Conservation (phyloP, 2,888 invertebrate genomes). For the Antheraea assamensis region DNA sequence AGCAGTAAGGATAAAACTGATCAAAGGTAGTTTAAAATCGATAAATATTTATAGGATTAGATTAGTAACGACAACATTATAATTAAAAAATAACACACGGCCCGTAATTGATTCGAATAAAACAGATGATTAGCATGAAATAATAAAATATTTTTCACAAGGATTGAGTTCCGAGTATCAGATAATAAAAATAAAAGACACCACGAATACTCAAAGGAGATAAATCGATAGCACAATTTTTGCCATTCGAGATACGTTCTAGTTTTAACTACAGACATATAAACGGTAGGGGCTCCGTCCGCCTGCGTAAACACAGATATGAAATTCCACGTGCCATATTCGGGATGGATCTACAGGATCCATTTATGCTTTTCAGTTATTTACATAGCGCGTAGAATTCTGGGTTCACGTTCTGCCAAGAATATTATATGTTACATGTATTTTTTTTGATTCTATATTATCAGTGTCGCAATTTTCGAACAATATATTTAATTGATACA, state of each 20-base stretch:
- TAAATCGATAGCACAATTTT: background rate
- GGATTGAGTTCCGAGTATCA: too few species aligned
- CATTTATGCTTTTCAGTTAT: constrained; percentile 15
- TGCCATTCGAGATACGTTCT: background rate
- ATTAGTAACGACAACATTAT: too few species aligned
- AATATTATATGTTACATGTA: background rate
- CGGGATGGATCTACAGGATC: constrained; percentile 17
- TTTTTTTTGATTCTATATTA: background rate
- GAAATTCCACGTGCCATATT: constrained; percentile 22
- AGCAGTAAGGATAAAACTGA: too few species aligned
- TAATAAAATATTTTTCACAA: too few species aligned
- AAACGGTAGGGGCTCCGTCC: constrained; percentile 9
- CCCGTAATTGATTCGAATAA: too few species aligned
- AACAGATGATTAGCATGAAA: too few species aligned
- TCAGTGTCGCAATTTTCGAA: background rate
- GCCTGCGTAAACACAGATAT: constrained; percentile 23
- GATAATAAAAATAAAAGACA: background rate
- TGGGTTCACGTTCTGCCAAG: background rate
- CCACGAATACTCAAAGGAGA: background rate
- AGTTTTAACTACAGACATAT: background rate
- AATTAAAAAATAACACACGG: too few species aligned
- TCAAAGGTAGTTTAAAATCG: too few species aligned
- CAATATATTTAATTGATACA: background rate
- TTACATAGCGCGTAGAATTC: constrained; percentile 10
- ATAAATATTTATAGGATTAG: too few species aligned